Evolutionary conservation across 53 echinoderm and acorn worm genomes (phyloP).

Genomic region (Crossaster papposus): DNA sequence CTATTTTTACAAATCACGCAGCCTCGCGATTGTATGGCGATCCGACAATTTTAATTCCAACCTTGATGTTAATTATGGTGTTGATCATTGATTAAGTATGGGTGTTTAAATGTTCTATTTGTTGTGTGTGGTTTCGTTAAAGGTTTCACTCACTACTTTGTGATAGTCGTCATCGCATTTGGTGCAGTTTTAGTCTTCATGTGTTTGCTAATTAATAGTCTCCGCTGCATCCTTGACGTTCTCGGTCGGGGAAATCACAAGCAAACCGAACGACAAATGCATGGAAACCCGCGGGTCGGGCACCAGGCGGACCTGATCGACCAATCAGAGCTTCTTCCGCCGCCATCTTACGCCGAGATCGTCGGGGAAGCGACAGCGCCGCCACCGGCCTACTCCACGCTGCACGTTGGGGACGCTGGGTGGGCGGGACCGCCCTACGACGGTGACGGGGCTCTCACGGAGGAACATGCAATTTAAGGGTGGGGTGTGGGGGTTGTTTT

Average conservation of each 20-base stretch:
- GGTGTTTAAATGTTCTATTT: neutral
- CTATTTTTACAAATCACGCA: too few species aligned
- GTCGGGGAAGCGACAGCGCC: conserved; percentile 1
- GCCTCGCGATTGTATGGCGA: too few species aligned
- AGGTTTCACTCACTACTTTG: conserved; percentile 24
- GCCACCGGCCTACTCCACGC: conserved; percentile 41
- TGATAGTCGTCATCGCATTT: conserved; percentile 5
- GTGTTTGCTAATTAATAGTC: conserved; percentile 9
- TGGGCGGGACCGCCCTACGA: neutral
- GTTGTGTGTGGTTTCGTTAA: neutral
- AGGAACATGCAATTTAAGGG: neutral
- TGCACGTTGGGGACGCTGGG: conserved; percentile 34
- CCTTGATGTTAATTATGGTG: too few species aligned
- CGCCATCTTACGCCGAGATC: conserved; percentile 28
- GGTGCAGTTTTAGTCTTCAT: conserved; percentile 9
- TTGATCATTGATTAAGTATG: too few species aligned
- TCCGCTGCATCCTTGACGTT: conserved; percentile 16
- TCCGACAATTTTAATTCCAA: too few species aligned
- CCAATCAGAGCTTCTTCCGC: conserved; percentile 33
- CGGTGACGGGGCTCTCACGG: neutral
- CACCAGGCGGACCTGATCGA: neutral
- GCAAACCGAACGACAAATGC: neutral
- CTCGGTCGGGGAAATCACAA: neutral
- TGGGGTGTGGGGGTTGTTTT: neutral
- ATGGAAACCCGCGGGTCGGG: neutral